Conservation (phyloP, 2,797 vertebrate species). For the Emydoidea blandingii region DNA sequence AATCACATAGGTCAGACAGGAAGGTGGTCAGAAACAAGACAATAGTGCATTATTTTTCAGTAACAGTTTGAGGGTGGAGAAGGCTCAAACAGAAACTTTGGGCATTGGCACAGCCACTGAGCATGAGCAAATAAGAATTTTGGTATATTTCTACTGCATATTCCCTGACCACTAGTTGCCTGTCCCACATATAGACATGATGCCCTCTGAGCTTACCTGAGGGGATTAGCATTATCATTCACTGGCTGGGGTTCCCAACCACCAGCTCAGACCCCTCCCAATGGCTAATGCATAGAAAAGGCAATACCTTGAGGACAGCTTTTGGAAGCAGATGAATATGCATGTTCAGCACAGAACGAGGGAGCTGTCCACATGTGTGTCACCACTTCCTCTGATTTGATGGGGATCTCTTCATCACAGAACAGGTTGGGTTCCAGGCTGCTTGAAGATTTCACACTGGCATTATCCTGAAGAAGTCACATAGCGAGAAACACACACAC, state of each 20-base stretch:
- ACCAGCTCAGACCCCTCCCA: not conserved
- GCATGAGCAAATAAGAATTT: not conserved
- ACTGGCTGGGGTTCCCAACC: not conserved
- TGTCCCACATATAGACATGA: not conserved
- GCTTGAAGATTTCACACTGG: conserved; percentile 94
- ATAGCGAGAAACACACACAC: not conserved
- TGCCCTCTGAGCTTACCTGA: not conserved
- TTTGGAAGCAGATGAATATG: conserved; percentile 98
- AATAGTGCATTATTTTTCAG: not conserved
- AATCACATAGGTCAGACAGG: not conserved
- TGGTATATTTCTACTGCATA: not conserved
- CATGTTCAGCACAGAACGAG: conserved; percentile 96
- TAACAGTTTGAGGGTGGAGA: not conserved
- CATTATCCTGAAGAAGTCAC: conserved; percentile 87
- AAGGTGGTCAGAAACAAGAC: conserved; percentile 3
- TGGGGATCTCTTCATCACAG: conserved; percentile 98
- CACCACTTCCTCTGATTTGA: conserved; percentile 98
- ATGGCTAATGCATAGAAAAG: not conserved
- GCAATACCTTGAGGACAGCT: conserved; percentile 93
- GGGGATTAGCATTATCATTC: not conserved
- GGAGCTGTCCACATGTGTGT: conserved; percentile 98
- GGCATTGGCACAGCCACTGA: accelerated
- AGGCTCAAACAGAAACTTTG: not conserved
- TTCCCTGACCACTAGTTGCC: not conserved
- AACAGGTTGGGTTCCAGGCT: conserved; percentile 90